Evolutionary conservation across 2,888 invertebrate species (phyloP).

Genomic region (Lottia scabra): DNA sequence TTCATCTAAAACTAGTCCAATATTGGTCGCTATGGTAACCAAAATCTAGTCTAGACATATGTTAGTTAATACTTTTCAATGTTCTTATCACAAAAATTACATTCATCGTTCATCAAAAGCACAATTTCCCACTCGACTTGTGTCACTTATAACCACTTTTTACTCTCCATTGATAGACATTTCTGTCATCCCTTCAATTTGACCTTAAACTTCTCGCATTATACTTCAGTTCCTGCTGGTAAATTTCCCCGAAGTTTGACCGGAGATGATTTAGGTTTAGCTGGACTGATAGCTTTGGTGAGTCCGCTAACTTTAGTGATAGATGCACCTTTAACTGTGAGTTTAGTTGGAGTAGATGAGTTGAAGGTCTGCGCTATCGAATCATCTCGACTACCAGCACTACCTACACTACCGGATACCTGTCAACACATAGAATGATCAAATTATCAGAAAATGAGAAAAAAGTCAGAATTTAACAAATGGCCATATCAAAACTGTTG

Average conservation of each 20-base stretch:
- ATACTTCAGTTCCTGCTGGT: background rate
- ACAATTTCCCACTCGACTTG: too few relatives aligned
- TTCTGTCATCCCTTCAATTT: too few relatives aligned
- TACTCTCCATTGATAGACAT: too few relatives aligned
- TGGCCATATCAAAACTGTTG: too few relatives aligned
- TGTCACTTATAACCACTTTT: too few relatives aligned
- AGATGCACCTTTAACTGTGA: background rate
- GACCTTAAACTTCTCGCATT: background rate
- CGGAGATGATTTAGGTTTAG: background rate
- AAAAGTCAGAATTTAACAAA: too few relatives aligned
- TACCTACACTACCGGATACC: conserved; percentile 58
- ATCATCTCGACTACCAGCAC: conserved; percentile 48
- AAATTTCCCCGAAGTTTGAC: background rate
- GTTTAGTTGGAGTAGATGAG: background rate
- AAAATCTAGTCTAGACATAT: too few relatives aligned
- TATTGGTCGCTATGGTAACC: too few relatives aligned
- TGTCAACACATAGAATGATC: conserved; percentile 29
- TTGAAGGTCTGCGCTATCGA: conserved; percentile 16
- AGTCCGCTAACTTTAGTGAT: background rate
- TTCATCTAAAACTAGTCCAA: too few relatives aligned
- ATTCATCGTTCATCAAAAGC: too few relatives aligned
- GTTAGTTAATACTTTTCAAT: too few relatives aligned
- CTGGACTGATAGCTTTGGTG: background rate
- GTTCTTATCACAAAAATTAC: too few relatives aligned
- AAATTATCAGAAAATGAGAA: background rate